Conservation (phyloP, 2,888 invertebrate genomes). For the Yponomeuta plumbellus region DNA sequence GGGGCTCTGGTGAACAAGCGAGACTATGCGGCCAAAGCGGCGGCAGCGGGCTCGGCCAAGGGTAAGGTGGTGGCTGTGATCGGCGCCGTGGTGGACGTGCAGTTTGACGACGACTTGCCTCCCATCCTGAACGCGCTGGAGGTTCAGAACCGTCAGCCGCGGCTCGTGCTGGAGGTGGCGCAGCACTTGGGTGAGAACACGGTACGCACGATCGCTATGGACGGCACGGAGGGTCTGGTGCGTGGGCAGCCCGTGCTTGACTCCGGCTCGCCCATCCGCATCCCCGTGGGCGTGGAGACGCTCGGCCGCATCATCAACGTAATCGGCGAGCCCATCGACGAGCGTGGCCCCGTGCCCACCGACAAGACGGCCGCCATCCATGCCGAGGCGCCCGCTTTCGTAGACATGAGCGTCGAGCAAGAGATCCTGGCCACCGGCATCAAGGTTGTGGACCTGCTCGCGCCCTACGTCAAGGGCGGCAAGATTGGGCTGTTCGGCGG, state of each 20-base stretch:
- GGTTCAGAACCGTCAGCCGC: constrained; percentile 80
- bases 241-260: constrained; percentile 89
- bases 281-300: constrained; percentile 94
- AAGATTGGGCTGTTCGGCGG: constrained; percentile 96
- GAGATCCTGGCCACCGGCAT: constrained; percentile 91
- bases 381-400: constrained; percentile 94
- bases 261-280: constrained; percentile 91
- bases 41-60: constrained; percentile 46
- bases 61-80: constrained; percentile 95
- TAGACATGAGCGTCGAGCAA: constrained; percentile 95
- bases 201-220: constrained; percentile 96
- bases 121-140: constrained; percentile 96
- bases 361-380: constrained; percentile 90
- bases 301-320: constrained; percentile 96
- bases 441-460: constrained; percentile 94
- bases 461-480: constrained; percentile 94
- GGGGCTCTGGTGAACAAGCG: constrained; percentile 62
- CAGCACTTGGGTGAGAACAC: constrained; percentile 89
- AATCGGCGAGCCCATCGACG: constrained; percentile 87
- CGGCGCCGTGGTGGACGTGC: constrained; percentile 98
- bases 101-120: constrained; percentile 92
- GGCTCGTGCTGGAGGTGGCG: constrained; percentile 91
- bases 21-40: constrained; percentile 68
- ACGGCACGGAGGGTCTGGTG: constrained; percentile 93
- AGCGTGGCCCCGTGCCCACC: constrained; percentile 91